These are phyloP conservation scores for Heterochromis multidens DNA, from an alignment of 2,113 vertebrate genomes.

Conservation along the genomic window DNA sequence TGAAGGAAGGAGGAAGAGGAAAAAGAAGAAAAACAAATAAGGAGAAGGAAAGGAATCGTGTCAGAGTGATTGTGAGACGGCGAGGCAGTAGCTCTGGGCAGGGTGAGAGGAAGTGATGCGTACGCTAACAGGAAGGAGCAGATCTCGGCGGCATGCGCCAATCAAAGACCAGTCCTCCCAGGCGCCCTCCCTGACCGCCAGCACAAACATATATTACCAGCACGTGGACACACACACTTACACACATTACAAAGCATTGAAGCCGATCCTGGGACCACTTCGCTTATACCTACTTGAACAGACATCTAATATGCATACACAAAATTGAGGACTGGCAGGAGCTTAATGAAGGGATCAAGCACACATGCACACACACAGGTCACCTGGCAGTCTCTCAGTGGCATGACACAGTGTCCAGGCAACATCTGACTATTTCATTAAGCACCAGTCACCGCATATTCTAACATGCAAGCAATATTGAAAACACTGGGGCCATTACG, in stretches of 20 bases:
- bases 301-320: not conserved
- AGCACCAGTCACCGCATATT: not conserved
- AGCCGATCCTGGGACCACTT: not conserved
- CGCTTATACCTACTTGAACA: not conserved
- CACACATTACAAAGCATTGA: not conserved
- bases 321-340: not conserved
- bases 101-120: constrained; percentile 70
- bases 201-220: constrained; percentile 30
- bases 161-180: constrained; percentile 72
- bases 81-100: constrained; percentile 65
- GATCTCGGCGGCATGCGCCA: constrained; percentile 66
- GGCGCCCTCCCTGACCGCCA: constrained; percentile 51
- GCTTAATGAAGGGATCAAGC: not conserved
- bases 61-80: constrained; percentile 70
- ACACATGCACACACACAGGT: constrained; percentile 18
- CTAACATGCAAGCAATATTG: not conserved
- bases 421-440: constrained; percentile 14
- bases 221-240: constrained; percentile 19
- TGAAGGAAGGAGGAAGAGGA: not conserved
- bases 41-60: constrained; percentile 41
- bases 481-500: not conserved
- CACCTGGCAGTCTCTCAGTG: constrained; percentile 28
- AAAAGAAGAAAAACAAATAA: not conserved
- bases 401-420: constrained; percentile 22
- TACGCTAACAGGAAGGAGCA: constrained; percentile 68